These are phyloP conservation scores for Trachelus stipa DNA, from an alignment of 2,888 invertebrate genomes.

Conservation along the genomic window DNA sequence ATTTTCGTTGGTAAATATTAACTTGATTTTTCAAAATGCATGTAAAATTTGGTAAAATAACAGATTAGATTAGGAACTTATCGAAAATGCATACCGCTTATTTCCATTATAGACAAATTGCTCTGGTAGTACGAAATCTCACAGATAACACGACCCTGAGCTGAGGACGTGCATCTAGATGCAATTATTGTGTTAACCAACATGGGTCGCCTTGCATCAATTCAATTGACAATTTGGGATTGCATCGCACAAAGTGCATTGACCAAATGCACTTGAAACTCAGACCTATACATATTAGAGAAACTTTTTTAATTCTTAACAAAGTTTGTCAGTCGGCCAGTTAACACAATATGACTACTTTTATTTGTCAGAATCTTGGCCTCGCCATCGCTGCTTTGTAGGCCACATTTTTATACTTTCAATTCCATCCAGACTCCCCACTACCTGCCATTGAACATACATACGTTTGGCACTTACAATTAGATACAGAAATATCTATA, in stretches of 20 bases:
- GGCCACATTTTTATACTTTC: conserved; percentile 1
- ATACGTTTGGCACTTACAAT: neutral
- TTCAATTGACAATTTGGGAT: neutral
- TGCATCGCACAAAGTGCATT: neutral
- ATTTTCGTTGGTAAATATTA: neutral
- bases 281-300: neutral
- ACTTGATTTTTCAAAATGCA: no score
- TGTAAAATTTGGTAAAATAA: no score
- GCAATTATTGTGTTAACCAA: neutral
- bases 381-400: neutral
- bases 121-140: neutral
- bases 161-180: neutral
- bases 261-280: neutral
- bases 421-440: neutral
- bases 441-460: neutral
- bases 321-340: neutral
- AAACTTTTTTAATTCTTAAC: neutral
- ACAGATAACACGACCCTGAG: neutral
- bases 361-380: neutral
- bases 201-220: no score
- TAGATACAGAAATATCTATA: neutral
- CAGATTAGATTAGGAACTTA: no score
- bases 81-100: neutral
- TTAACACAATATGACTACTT: neutral
- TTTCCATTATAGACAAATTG: neutral